phyloP scores from a whole-genome alignment of 2,888 invertebrate genomes.

The Leucophora obtusa region DNA sequence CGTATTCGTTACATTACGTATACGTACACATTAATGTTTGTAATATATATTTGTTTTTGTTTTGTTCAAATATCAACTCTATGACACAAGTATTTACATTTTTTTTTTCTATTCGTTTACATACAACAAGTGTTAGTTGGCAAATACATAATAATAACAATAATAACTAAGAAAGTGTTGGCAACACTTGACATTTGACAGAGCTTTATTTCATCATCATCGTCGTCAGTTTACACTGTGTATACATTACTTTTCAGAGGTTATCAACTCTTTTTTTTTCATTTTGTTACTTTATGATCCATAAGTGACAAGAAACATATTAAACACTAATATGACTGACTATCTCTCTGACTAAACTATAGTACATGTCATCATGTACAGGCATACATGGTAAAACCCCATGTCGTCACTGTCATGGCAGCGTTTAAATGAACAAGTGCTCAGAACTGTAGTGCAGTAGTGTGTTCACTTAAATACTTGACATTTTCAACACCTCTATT shows the following conservation, averaged over 20 bases:
- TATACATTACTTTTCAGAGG: slow-evolving; percentile 17
- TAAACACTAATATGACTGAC: slow-evolving; percentile 11
- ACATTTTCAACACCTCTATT: slow-evolving; percentile 44
- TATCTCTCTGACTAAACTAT: neutral
- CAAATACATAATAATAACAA: neutral
- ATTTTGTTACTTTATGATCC: slow-evolving; percentile 1
- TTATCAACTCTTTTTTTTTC: slow-evolving; percentile 44
- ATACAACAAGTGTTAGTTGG: neutral
- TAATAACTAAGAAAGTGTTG: slow-evolving; percentile 33
- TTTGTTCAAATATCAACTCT: neutral
- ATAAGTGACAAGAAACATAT: slow-evolving; percentile 5
- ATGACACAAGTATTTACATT: neutral
- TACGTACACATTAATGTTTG: neutral
- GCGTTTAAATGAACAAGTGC: slow-evolving; percentile 77
- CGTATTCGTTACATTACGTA: slow-evolving; percentile 17
- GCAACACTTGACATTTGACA: slow-evolving; percentile 50
- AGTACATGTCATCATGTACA: neutral
- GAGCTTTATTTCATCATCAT: slow-evolving; percentile 22
- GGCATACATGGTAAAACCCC: slow-evolving; percentile 7
- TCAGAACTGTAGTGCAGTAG: slow-evolving; percentile 68
- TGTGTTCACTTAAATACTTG: slow-evolving; percentile 26
- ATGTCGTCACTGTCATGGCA: slow-evolving; percentile 70
- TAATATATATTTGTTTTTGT: neutral
- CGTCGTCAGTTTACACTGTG: slow-evolving; percentile 2
- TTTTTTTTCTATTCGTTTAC: neutral